Base-by-base conservation (phyloP, 2,113 vertebrate genomes). In the Microcebus lehilahytsara region DNA sequence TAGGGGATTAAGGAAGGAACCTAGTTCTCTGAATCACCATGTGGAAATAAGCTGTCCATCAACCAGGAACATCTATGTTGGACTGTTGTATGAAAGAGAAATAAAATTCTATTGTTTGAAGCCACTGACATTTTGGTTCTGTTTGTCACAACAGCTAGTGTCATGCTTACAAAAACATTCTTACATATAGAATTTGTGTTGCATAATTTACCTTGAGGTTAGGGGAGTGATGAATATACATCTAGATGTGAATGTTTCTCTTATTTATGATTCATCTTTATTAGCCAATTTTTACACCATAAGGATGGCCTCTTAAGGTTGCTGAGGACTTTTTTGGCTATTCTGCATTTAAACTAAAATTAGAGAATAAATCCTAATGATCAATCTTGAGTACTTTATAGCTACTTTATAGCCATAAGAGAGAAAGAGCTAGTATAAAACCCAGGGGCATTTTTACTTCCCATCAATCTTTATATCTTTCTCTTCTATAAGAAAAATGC, bases 321-420 rank as follows among this genome's bases (percentile, higher is more conserved):
- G 25, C 58, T 69, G 42, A 10, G 37, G 30, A 25, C 25, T 42
- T 94, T 96, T 78, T 67, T 93, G 64, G 23, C 58, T 89, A 90
- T 96, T 96, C n/a, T 72, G 56, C 87, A 83, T 93, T 64, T 95
- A 87, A 96, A 75, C 62, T 53, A 74, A 53, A 96, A 91, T 75
- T 91, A 92, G 46, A 85, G 78, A 95, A 90, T 78, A 84, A 84
- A 66, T 77, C 53, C 11, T 71, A 90, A 90, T 14, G 77, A 66
- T 96, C 92, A 92, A 92, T 90, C 71, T 84, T 81, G 19, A 95
- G 23, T 84, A 85, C 71, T 93, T 97, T 95, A 92, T 72, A 92
- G 53, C 14, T 89, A 83, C 56, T 81, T 83, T 79, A 85, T 22
- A 74, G 56, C 32, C 71, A 25, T 66, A 91, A 85, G 66, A 95